Percentiles rank a stretch among this genome's conserved stretches.
Evolutionary conservation across 2,113 vertebrate species (phyloP).

Genomic region (Sprattus sprattus): DNA sequence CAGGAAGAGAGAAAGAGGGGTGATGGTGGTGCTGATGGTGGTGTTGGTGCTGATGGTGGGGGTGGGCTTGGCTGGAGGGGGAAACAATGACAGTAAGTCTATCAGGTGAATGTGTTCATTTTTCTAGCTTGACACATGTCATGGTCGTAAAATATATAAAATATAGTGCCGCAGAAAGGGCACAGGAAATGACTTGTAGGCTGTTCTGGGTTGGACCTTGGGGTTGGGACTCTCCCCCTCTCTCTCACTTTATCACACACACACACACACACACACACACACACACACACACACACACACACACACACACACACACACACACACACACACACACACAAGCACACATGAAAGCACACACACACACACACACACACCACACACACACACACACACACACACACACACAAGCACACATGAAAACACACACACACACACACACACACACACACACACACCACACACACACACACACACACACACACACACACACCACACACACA

Average conservation of each 20-base stretch:
- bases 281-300: background rate
- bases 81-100: conserved; percentile 37
- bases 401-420: too few species aligned
- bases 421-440: background rate
- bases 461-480: background rate
- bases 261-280: background rate
- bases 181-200: conserved; percentile 55
- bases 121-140: conserved; percentile 30
- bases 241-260: conserved; percentile 20
- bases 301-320: background rate
- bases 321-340: too few species aligned
- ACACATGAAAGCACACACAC: too few species aligned
- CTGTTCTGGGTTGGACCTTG: conserved; percentile 53
- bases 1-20: conserved; percentile 55
- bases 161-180: conserved; percentile 63
- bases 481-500: background rate
- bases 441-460: background rate
- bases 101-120: conserved; percentile 31
- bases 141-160: conserved; percentile 32
- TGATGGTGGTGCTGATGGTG: conserved; percentile 57
- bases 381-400: too few species aligned
- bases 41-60: conserved; percentile 38
- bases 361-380: too few species aligned
- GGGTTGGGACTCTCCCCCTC: conserved; percentile 25
- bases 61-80: background rate